Evolutionary conservation across 2,888 invertebrate species (phyloP), one percentile per base, ranked within the genome.

Genomic region (Acronicta psi): DNA sequence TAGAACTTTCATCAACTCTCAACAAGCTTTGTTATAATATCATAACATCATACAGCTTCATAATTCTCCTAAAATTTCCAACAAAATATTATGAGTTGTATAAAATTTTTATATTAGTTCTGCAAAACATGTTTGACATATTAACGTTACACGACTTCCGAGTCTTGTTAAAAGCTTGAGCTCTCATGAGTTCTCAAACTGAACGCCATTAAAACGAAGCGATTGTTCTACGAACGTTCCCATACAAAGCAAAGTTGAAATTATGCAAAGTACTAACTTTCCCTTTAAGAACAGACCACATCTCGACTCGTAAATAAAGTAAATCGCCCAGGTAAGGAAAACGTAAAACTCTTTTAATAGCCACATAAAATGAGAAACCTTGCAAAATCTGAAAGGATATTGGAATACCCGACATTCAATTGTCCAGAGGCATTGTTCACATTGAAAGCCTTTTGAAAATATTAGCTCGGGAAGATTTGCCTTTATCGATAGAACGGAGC

Each of bases 371-470:
- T 63, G 56, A 68, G 74, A 68, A 69, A 68, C 63, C 69, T 69
- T 62, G 56, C 70, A 73, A 34, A 77, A 68, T 72, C 65, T 73
- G 63, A 69, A 69, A 77, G 68, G 58, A 74, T 74, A 71, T 74
- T 75, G 59, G 53, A 71, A 77, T 77, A 75, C 62, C 57, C 57
- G 64, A 54, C 70, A 66, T 76, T 77, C 69, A 80, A 77, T 80
- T 76, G 72, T 76, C 69, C 68, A 68, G 65, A 46, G 57, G 58
- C 79, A 78, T 84, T 83, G 80, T 84, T 80, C 79, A 71, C 68
- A 72, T 68, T 77, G 72, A 79, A 79, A 77, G 75, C 73, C 77
- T 77, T 77, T 80, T 75, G 69, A 81, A 81, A 83, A 82, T 81
- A 80, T 83, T 80, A 82, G 75, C 75, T 77, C 75, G 69, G 71